A percentile compares a stretch with the other conserved stretches of the same genome.
Conservation (phyloP, 2,888 invertebrate genomes). For the Ptilodon capucinus region DNA sequence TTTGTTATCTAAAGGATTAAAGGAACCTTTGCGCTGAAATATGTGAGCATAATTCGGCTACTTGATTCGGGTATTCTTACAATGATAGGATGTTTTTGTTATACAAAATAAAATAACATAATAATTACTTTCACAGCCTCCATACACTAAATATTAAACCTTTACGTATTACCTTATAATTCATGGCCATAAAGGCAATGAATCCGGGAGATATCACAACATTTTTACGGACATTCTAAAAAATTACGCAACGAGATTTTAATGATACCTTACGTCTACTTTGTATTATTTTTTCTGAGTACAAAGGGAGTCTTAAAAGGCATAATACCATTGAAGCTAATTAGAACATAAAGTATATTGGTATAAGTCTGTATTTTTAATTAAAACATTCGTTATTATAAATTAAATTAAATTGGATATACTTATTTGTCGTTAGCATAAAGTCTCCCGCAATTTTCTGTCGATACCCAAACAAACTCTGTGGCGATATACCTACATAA, state of each 20-base stretch:
- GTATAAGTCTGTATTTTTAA: not conserved
- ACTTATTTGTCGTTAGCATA: not conserved
- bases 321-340: not conserved
- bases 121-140: constrained; percentile 5
- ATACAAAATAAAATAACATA: too few relatives aligned
- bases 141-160: constrained; percentile 27
- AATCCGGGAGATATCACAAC: constrained; percentile 22
- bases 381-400: too few relatives aligned
- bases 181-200: constrained; percentile 34
- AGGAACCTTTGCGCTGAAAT: too few relatives aligned
- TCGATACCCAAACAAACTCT: too few relatives aligned
- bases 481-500: too few relatives aligned
- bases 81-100: too few relatives aligned
- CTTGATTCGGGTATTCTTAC: too few relatives aligned
- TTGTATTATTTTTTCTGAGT: constrained; percentile 13
- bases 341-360: not conserved
- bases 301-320: not conserved
- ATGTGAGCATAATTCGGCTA: too few relatives aligned
- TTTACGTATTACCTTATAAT: constrained; percentile 42
- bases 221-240: constrained; percentile 33
- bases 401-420: too few relatives aligned
- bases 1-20: too few relatives aligned
- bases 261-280: constrained; percentile 18
- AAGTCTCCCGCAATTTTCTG: too few relatives aligned
- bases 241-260: constrained; percentile 29